Base-by-base conservation (phyloP, 1,140 invertebrate genomes). In the Ylistrum balloti region DNA sequence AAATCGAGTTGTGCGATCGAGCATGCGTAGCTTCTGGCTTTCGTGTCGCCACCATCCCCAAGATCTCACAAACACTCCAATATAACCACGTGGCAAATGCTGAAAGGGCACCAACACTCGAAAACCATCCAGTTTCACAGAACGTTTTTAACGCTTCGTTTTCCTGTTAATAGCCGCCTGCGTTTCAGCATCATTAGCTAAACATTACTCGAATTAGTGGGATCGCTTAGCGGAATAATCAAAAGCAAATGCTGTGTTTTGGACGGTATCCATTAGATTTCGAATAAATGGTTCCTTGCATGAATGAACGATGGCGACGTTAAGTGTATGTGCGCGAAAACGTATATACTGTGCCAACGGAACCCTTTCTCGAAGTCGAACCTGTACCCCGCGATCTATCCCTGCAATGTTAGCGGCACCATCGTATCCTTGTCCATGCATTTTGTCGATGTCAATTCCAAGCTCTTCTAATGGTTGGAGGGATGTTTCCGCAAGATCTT, bases 361-460 rank as follows among this genome's bases (percentile, higher is more conserved):
- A 11, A 56, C 33, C 22, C 22, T 10, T 45, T 91, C n/a, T 74
- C 85, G 33, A 35, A 92, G 87, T 38, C 86, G 22, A 10, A 86
- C 86, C 41, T 91, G 88, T 9, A 92, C 90, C 28, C 91, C 91
- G 1, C 28, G 17, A 17, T 74, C 32, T 9, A 33, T 85, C 10
- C 86, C 74, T 28, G 89, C 32, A 90, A 92, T 92, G 33, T 89
- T 90, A 28, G 88, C 74, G 7, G 91, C 90, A 15, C 91, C 91
- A 85, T 92, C 91, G 35, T 92, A 91, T 20, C 88, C 48, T 38
- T 90, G 89, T 32, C 41, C 86, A 5, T 86, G 33, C 35, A 87
- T 90, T 11, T 34, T n/a, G 32, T 89, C 15, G 15, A 45, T 45
- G 15, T 45, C 15, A 17, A 45, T 45, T 1, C 15, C 41, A 45